Evolutionary conservation across 2,797 vertebrate species (phyloP).

Genomic region (Centropyge bicolor): DNA sequence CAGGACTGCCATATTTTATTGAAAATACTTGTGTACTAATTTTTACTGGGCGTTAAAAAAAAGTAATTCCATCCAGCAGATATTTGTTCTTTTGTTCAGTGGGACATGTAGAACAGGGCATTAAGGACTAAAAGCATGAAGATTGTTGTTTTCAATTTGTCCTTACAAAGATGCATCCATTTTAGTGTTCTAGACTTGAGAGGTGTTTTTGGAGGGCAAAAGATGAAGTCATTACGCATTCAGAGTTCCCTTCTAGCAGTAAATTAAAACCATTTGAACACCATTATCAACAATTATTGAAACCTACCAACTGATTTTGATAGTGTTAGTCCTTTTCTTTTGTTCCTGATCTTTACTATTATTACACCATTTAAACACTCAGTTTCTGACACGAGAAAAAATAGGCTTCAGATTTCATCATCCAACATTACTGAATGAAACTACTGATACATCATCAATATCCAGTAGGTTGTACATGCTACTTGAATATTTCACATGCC

Average conservation of each 20-base stretch:
- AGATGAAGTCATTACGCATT: constrained; percentile 56
- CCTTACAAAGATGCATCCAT: constrained; percentile 53
- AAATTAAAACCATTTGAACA: constrained; percentile 65
- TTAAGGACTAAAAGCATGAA: constrained; percentile 61
- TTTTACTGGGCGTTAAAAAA: constrained; percentile 18
- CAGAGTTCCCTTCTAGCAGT: constrained; percentile 43
- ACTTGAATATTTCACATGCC: constrained; percentile 72
- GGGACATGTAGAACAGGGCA: constrained; percentile 43
- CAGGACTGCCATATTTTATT: constrained; percentile 53
- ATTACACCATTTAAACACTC: constrained; percentile 15
- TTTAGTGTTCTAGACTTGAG: constrained; percentile 44
- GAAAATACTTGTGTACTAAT: constrained; percentile 23
- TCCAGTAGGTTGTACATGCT: constrained; percentile 57
- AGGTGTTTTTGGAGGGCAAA: constrained; percentile 49
- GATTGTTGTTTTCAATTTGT: constrained; percentile 51
- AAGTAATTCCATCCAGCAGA: constrained; percentile 27
- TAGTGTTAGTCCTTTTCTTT: constrained; percentile 31
- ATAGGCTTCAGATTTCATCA: constrained; percentile 16
- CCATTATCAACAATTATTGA: constrained; percentile 50
- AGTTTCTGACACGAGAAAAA: constrained; percentile 16
- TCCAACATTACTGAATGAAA: constrained; percentile 59
- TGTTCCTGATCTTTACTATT: constrained; percentile 29
- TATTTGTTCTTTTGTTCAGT: constrained; percentile 36
- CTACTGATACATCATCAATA: constrained; percentile 53
- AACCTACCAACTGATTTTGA: constrained; percentile 45